Percentiles rank a stretch among this genome's conserved stretches.
Conservation (phyloP, 2,888 invertebrate genomes). For the Malthinus flaveolus region DNA sequence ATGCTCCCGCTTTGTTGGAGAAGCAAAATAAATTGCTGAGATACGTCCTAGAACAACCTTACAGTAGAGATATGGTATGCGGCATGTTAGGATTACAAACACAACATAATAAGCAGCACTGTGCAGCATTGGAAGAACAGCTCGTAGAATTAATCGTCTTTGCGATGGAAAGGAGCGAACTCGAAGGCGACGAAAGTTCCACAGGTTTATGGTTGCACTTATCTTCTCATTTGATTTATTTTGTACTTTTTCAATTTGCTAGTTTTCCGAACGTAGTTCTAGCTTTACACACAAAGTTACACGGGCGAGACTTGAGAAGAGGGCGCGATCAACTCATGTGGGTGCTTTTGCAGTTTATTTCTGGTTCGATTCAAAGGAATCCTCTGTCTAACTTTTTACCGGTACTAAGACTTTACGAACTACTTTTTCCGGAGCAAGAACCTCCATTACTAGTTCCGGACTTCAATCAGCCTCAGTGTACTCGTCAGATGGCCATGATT, state of each 20-base stretch:
- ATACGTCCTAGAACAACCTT: slow-evolving; percentile 93
- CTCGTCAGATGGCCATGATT: slow-evolving; percentile 90
- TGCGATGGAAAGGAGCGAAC: slow-evolving; percentile 91
- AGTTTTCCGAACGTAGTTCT: slow-evolving; percentile 91
- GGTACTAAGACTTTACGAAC: slow-evolving; percentile 87
- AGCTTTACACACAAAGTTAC: slow-evolving; percentile 75
- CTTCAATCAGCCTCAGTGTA: slow-evolving; percentile 81
- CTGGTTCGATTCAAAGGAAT: slow-evolving; percentile 94
- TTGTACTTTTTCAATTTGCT: slow-evolving; percentile 92
- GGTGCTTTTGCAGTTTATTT: slow-evolving; percentile 95
- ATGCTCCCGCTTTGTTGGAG: slow-evolving; percentile 82
- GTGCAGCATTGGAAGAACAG: slow-evolving; percentile 89
- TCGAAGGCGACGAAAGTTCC: slow-evolving; percentile 59
- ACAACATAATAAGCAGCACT: slow-evolving; percentile 70
- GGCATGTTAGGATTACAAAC: slow-evolving; percentile 93
- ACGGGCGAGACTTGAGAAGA: slow-evolving; percentile 73
- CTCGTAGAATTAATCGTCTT: slow-evolving; percentile 87
- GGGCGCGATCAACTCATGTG: slow-evolving; percentile 99
- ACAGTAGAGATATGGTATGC: slow-evolving; percentile 95
- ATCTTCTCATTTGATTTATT: slow-evolving; percentile 92
- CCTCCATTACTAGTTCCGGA: slow-evolving; percentile 89
- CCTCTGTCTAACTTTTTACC: slow-evolving; percentile 87
- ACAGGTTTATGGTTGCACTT: slow-evolving; percentile 91
- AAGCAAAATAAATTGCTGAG: slow-evolving; percentile 86
- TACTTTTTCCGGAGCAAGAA: slow-evolving; percentile 91